Evolutionary conservation across 1,140 invertebrate genomes (phyloP).

Genomic region (Papilio aristodemus): DNA sequence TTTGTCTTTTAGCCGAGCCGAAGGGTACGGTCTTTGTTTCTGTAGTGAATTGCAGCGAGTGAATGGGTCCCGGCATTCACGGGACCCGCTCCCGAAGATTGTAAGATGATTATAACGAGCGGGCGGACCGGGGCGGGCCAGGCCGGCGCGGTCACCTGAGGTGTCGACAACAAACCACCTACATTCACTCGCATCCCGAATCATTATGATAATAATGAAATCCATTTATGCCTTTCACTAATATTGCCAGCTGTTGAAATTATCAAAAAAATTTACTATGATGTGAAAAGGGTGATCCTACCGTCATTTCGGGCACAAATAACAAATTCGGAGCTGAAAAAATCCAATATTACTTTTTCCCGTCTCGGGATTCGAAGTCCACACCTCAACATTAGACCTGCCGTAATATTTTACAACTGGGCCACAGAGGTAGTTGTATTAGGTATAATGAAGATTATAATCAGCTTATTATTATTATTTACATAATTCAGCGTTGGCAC

Average conservation of each 20-base stretch:
- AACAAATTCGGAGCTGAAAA: no score
- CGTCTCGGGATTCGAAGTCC: no score
- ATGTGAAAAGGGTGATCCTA: no score
- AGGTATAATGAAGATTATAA: no score
- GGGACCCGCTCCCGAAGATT: conserved; percentile 62
- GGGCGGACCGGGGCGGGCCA: conserved; percentile 65
- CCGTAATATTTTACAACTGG: no score
- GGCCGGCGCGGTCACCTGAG: conserved; percentile 56
- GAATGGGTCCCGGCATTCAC: conserved; percentile 69
- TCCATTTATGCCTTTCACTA: conserved; percentile 13
- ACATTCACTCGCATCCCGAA: conserved; percentile 28
- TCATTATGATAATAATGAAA: conserved; percentile 1
- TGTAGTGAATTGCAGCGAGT: conserved; percentile 69
- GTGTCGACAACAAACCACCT: conserved; percentile 72
- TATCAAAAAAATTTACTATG: no score
- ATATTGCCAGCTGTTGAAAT: conserved; percentile 12
- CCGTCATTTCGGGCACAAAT: no score
- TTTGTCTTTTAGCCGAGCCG: conserved; percentile 69
- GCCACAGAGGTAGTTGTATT: no score
- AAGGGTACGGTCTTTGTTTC: conserved; percentile 76
- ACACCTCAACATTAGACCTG: no score
- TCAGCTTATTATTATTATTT: no score
- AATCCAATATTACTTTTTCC: no score
- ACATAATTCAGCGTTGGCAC: no score
- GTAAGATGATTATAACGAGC: conserved; percentile 66